A percentile compares a stretch with the other conserved stretches of the same genome.
Evolutionary conservation across 2,888 invertebrate genomes (phyloP).

Genomic region (Craniophora ligustri): DNA sequence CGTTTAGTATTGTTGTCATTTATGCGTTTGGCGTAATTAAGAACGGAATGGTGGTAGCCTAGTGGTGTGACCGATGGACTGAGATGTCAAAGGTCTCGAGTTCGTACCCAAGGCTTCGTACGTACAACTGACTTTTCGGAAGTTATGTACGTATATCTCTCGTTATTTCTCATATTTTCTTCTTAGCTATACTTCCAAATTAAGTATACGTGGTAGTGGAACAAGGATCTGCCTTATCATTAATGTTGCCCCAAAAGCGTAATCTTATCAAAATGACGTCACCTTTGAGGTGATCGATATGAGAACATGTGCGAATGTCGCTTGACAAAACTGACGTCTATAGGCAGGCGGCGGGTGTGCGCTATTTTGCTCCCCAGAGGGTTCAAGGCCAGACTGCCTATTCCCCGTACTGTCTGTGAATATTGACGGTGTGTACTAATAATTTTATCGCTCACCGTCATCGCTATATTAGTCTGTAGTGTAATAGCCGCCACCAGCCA

Average conservation of each 20-base stretch:
- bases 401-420: constrained; percentile 45
- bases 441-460: constrained; percentile 23
- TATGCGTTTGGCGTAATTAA: too few relatives aligned
- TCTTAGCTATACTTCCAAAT: too few relatives aligned
- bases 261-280: constrained; percentile 54
- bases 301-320: constrained; percentile 41
- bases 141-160: too few relatives aligned
- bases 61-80: too few relatives aligned
- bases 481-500: not conserved
- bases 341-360: constrained; percentile 36
- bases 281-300: constrained; percentile 47
- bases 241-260: constrained; percentile 24
- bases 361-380: constrained; percentile 53
- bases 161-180: too few relatives aligned
- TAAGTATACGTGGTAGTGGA: too few relatives aligned
- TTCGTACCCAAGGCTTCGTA: too few relatives aligned
- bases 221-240: constrained; percentile 15
- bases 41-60: too few relatives aligned
- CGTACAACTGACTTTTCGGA: too few relatives aligned
- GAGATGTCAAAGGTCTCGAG: too few relatives aligned
- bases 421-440: constrained; percentile 10
- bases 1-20: too few relatives aligned
- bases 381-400: constrained; percentile 60
- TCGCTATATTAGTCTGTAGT: constrained; percentile 2
- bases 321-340: constrained; percentile 50